Percentiles rank a stretch among this genome's conserved stretches.
Evolutionary conservation across 2,113 vertebrate genomes (phyloP).

Genomic region (Carassius auratus): DNA sequence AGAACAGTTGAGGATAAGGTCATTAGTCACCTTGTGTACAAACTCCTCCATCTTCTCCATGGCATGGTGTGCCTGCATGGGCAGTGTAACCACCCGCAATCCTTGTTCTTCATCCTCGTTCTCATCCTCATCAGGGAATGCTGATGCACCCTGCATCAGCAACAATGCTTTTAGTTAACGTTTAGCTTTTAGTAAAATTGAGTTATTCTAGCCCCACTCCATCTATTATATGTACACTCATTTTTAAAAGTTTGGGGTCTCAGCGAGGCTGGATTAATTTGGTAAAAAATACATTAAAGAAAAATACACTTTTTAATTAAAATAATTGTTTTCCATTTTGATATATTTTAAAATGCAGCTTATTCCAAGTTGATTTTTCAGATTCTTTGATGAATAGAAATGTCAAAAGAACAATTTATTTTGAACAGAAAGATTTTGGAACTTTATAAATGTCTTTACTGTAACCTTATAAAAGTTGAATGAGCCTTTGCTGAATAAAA

Average conservation of each 20-base stretch:
- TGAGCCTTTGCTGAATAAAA: too few species aligned
- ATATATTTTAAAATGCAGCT: neutral
- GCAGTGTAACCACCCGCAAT: conserved; percentile 80
- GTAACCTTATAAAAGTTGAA: neutral
- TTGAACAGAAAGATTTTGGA: neutral
- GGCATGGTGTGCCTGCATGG: conserved; percentile 86
- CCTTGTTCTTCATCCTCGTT: conserved; percentile 69
- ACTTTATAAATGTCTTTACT: neutral
- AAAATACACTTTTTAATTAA: too few species aligned
- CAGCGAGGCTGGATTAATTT: too few species aligned
- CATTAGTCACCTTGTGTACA: conserved; percentile 81
- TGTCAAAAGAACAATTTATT: neutral
- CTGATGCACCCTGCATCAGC: conserved; percentile 58
- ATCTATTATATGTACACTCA: too few species aligned
- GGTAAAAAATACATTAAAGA: too few species aligned
- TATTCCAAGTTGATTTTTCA: neutral
- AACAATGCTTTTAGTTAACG: neutral
- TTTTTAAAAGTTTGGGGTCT: too few species aligned
- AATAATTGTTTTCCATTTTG: too few species aligned
- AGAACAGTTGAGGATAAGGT: rapidly evolving
- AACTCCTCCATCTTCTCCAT: conserved; percentile 94
- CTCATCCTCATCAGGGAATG: conserved; percentile 72
- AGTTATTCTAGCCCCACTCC: too few species aligned
- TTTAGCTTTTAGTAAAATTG: neutral
- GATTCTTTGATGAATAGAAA: neutral